Evolutionary conservation across 2,113 vertebrate species (phyloP), one percentile per base, ranked within the genome.

Genomic region (Actinemys pallida): DNA sequence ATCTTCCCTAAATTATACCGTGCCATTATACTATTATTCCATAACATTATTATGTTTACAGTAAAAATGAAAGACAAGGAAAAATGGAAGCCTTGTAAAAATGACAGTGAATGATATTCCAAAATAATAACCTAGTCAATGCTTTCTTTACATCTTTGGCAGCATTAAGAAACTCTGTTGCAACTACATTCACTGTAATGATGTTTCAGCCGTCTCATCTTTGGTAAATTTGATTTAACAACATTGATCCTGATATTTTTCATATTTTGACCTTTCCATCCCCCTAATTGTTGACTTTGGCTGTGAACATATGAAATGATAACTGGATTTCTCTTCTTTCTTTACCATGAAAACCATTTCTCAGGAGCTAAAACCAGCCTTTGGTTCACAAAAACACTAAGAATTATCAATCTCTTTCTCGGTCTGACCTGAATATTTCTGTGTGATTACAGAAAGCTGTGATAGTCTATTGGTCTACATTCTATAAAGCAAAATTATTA

Each of bases 401-500:
- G 25, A 52, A 54, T 84, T 90, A 94, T 88, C 81, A 76, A 82
- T 57, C 84, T 86, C 50, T 47, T 90, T 81, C 47, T 88, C 6
- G 76, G 39, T 42, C 35, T 86, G 82, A 87, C 79, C 79, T 3
- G 14, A 90, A 24, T 49, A 94, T 49, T 89, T 65, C 49, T 93
- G 25, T 72, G 16, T 94, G 14, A 89, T 93, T 91, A 83, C 27
- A 56, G 54, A 89, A 94, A 94, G 31, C 76, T 81, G 81, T 10
- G 1, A 16, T 86, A 29, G 50, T 93, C 6, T 84, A 91, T 72
- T 93, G 92, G 49, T 96, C 62, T 85, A 87, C 25, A 50, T 91
- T 92, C 86, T 90, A 86, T 83, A 95, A 97, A 90, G 90, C 45
- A 90, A 86, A 97, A 93, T 85, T 85, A 94, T 84, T 94, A 96